Evolutionary conservation across 2,113 vertebrate species (phyloP).

Genomic region (Zosterops japonicus): DNA sequence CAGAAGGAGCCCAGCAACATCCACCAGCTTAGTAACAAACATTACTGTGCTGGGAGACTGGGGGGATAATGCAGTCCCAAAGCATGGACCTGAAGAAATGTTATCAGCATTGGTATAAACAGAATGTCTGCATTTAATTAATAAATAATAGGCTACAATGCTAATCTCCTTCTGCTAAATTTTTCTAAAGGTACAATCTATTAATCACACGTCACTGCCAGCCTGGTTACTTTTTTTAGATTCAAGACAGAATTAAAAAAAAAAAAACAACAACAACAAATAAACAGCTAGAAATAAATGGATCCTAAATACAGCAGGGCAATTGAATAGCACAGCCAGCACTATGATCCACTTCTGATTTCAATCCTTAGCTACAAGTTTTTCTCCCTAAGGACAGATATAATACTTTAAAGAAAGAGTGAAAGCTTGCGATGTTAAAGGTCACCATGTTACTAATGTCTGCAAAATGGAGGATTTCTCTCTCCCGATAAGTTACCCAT

Average conservation of each 20-base stretch:
- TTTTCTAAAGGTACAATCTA: constrained; percentile 65
- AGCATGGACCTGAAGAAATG: constrained; percentile 44
- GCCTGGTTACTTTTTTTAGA: constrained; percentile 57
- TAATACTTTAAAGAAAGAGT: constrained; percentile 25
- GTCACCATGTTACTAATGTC: constrained; percentile 36
- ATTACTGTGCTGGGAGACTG: background rate
- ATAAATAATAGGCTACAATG: constrained; percentile 66
- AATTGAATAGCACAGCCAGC: constrained; percentile 35
- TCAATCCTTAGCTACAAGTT: constrained; percentile 7
- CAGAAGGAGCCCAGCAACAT: background rate
- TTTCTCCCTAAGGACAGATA: background rate
- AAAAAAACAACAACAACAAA: background rate
- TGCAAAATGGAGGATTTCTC: constrained; percentile 9
- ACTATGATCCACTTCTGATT: constrained; percentile 48
- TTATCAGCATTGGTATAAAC: constrained; percentile 59
- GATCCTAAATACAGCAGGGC: constrained; percentile 38
- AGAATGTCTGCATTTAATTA: constrained; percentile 66
- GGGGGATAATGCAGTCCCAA: constrained; percentile 37
- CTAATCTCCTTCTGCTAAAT: constrained; percentile 62
- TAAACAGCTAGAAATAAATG: constrained; percentile 28
- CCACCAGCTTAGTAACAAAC: background rate
- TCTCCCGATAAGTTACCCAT: background rate
- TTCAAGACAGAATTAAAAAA: background rate
- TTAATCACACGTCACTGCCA: constrained; percentile 64
- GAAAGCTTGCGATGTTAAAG: constrained; percentile 16